Conservation (phyloP, 1,140 invertebrate genomes). For the Monomorium pharaonis region DNA sequence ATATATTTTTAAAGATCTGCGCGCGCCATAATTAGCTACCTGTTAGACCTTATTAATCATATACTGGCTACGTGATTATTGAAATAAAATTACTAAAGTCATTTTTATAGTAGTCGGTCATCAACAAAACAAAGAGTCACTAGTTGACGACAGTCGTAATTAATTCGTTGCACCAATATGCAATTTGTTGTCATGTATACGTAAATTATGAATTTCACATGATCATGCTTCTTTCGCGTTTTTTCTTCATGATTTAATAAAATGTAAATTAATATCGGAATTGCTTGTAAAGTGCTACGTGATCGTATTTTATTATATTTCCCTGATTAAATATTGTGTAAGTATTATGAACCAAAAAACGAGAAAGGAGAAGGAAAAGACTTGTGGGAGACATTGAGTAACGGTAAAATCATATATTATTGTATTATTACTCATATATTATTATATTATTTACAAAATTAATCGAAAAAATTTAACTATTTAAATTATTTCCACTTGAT, state of each 20-base stretch:
- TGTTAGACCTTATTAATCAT: background rate
- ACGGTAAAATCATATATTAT: background rate
- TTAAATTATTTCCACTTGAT: background rate
- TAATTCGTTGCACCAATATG: background rate
- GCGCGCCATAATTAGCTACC: background rate
- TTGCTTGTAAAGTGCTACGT: background rate
- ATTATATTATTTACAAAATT: background rate
- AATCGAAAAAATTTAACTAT: background rate
- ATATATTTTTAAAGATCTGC: background rate
- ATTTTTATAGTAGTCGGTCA: background rate
- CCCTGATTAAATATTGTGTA: background rate
- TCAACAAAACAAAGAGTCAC: background rate
- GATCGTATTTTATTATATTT: background rate
- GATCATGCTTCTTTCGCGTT: background rate
- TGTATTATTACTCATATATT: background rate
- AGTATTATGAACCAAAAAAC: background rate
- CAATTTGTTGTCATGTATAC: background rate
- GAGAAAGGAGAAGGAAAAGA: background rate
- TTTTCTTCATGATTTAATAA: slow-evolving; percentile 3
- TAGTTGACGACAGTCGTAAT: background rate
- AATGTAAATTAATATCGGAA: background rate
- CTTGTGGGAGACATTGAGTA: background rate
- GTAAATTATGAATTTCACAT: background rate
- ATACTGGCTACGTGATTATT: background rate
- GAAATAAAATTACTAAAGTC: background rate